Evolutionary conservation across 2,797 vertebrate genomes (phyloP).

Genomic region (Limosa lapponica): DNA sequence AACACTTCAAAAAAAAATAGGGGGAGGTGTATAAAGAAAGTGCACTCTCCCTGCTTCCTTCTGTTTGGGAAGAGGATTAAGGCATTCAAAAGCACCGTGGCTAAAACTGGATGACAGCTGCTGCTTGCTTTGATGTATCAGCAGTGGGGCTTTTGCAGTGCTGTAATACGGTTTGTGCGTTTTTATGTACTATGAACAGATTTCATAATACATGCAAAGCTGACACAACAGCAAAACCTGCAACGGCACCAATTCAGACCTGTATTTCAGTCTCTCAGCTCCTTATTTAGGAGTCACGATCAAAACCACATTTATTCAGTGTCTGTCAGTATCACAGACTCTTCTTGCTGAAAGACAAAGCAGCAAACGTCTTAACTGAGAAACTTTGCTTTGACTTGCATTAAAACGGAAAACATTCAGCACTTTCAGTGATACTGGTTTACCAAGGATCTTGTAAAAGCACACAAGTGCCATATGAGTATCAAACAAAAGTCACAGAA

Average conservation of each 20-base stretch:
- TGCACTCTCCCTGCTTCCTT: background rate
- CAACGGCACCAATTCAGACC: background rate
- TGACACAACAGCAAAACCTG: background rate
- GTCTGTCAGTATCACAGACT: background rate
- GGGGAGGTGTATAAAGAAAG: background rate
- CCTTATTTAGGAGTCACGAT: background rate
- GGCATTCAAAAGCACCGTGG: background rate
- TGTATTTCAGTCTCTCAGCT: background rate
- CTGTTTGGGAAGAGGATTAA: conserved; percentile 49
- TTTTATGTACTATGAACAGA: background rate
- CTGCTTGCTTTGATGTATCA: conserved; percentile 46
- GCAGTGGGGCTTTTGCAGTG: background rate
- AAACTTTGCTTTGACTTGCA: background rate
- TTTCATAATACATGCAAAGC: conserved; percentile 25
- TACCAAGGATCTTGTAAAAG: background rate
- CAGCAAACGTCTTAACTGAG: background rate
- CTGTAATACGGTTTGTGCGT: background rate
- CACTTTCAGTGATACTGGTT: fast-evolving
- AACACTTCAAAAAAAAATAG: background rate
- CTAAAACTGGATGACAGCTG: conserved; percentile 47
- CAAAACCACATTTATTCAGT: background rate
- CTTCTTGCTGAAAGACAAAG: background rate
- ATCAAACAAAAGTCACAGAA: background rate
- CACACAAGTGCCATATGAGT: fast-evolving
- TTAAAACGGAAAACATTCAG: background rate